Evolutionary conservation across 2,888 invertebrate species (phyloP), one percentile per base, ranked within the genome.

Genomic region (Caenorhabditis angaria): DNA sequence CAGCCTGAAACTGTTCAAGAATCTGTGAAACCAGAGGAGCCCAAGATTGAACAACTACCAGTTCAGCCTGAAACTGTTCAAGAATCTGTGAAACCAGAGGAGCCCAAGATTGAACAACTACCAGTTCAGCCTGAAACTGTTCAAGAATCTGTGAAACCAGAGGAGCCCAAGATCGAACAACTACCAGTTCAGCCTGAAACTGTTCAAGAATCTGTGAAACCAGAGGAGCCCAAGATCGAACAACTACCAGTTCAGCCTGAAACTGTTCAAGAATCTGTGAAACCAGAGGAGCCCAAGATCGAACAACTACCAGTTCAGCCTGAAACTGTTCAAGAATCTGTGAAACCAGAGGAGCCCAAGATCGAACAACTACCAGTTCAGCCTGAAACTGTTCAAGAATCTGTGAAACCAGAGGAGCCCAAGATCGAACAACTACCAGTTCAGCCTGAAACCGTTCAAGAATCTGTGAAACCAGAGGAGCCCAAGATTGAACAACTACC

Each of bases 231-330:
- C 12, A 41, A 60, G 60, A 22, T 14, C 14, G 48, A 22, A 5
- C 62, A 58, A n/a, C 8, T 6, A 50, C 22, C 50, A 32, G 32
- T 12, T 12, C 6, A 32, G 32, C 32, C 32, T 32, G 25, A 63
- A 10, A 55, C 29, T 5, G 59, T 20, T 35, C 69, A 75, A 41
- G 63, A 54, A 10, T n/a, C n/a, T n/a, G n/a, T n/a, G n/a, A 74
- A 75, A 62, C 50, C 66, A 18, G 51, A n/a, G 5, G 32, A 50
- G 22, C 50, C 50, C 8, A 50, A 50, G 50, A 6, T 22, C 5
- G 50, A 20, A 28, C 28, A 56, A 18, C 10, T 12, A 28, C 32
- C 56, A 53, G 24, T 14, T 4, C 4, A 53, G 25, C 14, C 53
- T 14, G 6, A 12, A 5, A 22, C 5, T 5, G 50, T 22, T 50